phyloP scores from a whole-genome alignment of 2,797 vertebrate species.

The Acanthurus leucopareius region DNA sequence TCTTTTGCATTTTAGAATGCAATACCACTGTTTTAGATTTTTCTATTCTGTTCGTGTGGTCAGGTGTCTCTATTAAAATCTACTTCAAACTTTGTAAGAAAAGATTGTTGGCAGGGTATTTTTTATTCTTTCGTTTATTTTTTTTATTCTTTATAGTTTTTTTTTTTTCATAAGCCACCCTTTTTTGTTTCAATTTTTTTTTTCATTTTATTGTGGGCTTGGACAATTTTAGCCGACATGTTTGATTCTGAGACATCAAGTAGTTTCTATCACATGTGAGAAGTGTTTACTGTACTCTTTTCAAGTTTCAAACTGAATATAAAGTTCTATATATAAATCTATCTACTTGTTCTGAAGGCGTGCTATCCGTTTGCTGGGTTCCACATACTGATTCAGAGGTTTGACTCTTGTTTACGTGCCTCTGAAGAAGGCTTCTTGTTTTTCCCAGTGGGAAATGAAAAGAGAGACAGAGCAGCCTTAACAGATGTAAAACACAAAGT shows the following conservation, averaged over 20 bases:
- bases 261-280: slow-evolving; percentile 99
- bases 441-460: slow-evolving; percentile 33
- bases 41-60: slow-evolving; percentile 98
- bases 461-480: slow-evolving; percentile 74
- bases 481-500: slow-evolving; percentile 69
- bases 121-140: slow-evolving; percentile 66
- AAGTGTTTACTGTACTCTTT: slow-evolving; percentile 99
- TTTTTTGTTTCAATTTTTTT: slow-evolving; percentile 39
- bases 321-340: slow-evolving; percentile 90
- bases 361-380: slow-evolving; percentile 84
- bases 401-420: slow-evolving; percentile 55
- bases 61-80: slow-evolving; percentile 89
- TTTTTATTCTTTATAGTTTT: slow-evolving; percentile 23
- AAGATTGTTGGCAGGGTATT: slow-evolving; percentile 90
- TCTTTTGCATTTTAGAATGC: slow-evolving; percentile 96
- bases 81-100: slow-evolving; percentile 93
- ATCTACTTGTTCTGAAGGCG: slow-evolving; percentile 90
- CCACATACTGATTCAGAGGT: slow-evolving; percentile 58
- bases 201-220: slow-evolving; percentile 82
- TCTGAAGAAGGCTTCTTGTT: slow-evolving; percentile 49
- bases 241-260: slow-evolving; percentile 91
- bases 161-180: not conserved
- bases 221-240: slow-evolving; percentile 86
- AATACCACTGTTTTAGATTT: slow-evolving; percentile 98
- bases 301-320: slow-evolving; percentile 99